These are phyloP conservation scores for Unio delphinus DNA, from an alignment of 2,888 invertebrate genomes.

Conservation along the genomic window DNA sequence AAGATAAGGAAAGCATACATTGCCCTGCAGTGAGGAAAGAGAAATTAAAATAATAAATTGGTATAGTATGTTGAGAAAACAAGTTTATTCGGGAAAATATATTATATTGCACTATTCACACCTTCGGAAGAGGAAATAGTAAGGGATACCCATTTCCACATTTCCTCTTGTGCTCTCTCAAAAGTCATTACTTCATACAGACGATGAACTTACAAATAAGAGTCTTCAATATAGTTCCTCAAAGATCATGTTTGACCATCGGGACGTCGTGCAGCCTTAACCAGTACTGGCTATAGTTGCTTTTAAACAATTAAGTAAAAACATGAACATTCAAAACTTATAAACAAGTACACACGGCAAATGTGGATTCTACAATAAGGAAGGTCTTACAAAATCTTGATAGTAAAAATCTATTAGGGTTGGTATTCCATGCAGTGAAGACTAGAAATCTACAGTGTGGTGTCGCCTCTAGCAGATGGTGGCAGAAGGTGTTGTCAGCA, in stretches of 20 bases:
- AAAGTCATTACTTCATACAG: slow-evolving; percentile 33
- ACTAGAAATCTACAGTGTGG: too few species aligned
- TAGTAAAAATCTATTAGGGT: neutral
- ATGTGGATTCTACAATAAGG: slow-evolving; percentile 22
- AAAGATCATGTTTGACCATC: slow-evolving; percentile 11
- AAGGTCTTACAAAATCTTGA: slow-evolving; percentile 40
- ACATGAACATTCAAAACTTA: slow-evolving; percentile 32
- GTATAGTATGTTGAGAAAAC: slow-evolving; percentile 14
- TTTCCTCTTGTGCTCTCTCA: slow-evolving; percentile 23
- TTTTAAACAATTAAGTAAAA: slow-evolving; percentile 26
- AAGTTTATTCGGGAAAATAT: slow-evolving; percentile 47
- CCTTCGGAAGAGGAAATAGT: slow-evolving; percentile 28
- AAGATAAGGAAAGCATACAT: too few species aligned
- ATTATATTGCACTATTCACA: slow-evolving; percentile 44
- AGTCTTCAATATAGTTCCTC: slow-evolving; percentile 3
- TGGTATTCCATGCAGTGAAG: slow-evolving; percentile 3
- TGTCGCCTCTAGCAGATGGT: too few species aligned
- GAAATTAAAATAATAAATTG: slow-evolving; percentile 11
- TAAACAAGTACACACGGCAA: slow-evolving; percentile 44
- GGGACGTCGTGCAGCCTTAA: slow-evolving; percentile 35
- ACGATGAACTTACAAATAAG: slow-evolving; percentile 26
- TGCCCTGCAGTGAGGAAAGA: neutral
- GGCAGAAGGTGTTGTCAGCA: slow-evolving; percentile 14
- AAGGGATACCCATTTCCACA: slow-evolving; percentile 48
- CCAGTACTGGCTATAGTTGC: slow-evolving; percentile 50